phyloP scores from a whole-genome alignment of 2,797 vertebrate genomes.

The Cossypha dichroa region DNA sequence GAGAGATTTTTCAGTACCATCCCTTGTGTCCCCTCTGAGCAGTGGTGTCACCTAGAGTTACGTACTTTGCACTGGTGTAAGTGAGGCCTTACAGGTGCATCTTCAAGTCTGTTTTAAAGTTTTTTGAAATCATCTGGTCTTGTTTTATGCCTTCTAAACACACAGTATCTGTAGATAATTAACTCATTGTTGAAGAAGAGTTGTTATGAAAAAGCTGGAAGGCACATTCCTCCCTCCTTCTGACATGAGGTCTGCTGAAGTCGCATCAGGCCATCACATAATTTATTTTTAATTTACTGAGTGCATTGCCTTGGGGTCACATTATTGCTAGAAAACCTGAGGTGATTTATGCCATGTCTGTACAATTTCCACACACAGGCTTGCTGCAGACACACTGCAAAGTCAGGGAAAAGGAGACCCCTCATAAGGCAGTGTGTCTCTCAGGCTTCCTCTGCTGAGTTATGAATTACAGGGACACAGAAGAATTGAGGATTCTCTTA shows the following conservation, averaged over 20 bases:
- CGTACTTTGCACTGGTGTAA: accelerated
- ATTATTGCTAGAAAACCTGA: conserved; percentile 35
- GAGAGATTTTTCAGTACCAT: neutral
- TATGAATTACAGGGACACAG: neutral
- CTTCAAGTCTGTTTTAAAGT: neutral
- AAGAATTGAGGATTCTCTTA: neutral
- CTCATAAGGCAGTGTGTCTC: neutral
- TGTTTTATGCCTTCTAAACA: conserved; percentile 42
- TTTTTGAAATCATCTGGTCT: conserved; percentile 32
- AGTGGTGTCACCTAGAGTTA: neutral
- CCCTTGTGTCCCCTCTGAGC: neutral
- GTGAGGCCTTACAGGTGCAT: neutral
- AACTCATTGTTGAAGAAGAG: conserved; percentile 40
- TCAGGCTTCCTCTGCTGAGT: neutral
- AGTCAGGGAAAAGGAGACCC: neutral
- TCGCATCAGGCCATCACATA: neutral
- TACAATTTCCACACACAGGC: neutral
- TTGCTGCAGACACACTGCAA: neutral
- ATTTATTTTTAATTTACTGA: conserved; percentile 67
- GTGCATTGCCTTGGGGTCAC: neutral
- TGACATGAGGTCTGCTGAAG: conserved; percentile 10
- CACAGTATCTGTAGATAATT: conserved; percentile 50
- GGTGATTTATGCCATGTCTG: neutral
- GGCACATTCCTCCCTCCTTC: conserved; percentile 5
- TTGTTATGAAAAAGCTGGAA: conserved; percentile 49